Evolutionary conservation across 2,113 vertebrate species (phyloP).

Genomic region (Clarias macrocephalus): DNA sequence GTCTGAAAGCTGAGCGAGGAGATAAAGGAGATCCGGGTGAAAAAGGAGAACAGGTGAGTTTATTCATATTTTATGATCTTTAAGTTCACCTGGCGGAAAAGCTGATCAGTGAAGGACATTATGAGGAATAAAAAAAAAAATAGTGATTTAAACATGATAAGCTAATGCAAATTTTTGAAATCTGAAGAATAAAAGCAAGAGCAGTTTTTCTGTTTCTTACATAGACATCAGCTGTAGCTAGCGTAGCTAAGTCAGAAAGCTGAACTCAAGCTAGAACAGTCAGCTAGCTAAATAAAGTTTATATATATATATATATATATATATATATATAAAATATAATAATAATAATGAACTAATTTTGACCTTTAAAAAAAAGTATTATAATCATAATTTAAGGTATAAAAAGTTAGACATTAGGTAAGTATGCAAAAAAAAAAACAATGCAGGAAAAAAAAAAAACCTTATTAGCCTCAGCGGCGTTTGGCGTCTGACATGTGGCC

Average conservation of each 20-base stretch:
- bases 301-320: too few species aligned
- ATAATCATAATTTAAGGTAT: too few species aligned
- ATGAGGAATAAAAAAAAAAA: not conserved
- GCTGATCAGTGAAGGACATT: not conserved
- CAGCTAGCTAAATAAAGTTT: not conserved
- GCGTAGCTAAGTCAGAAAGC: not conserved
- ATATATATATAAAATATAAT: too few species aligned
- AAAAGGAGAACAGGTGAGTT: constrained; percentile 67
- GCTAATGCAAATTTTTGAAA: not conserved
- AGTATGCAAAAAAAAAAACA: too few species aligned
- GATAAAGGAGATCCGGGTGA: constrained; percentile 64
- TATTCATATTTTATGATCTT: not conserved
- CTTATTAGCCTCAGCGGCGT: not conserved
- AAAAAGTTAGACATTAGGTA: too few species aligned
- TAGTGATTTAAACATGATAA: not conserved
- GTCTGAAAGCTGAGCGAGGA: constrained; percentile 62
- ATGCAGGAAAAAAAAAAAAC: not conserved
- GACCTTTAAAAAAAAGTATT: not conserved
- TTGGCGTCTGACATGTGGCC: not conserved
- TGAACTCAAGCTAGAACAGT: not conserved
- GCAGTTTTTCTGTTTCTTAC: not conserved
- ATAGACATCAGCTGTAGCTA: not conserved
- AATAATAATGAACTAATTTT: not conserved
- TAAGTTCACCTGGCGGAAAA: not conserved
- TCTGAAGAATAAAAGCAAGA: not conserved